Conservation (phyloP, 1,140 invertebrate genomes). For the Lordiphosa clarofinis region DNA sequence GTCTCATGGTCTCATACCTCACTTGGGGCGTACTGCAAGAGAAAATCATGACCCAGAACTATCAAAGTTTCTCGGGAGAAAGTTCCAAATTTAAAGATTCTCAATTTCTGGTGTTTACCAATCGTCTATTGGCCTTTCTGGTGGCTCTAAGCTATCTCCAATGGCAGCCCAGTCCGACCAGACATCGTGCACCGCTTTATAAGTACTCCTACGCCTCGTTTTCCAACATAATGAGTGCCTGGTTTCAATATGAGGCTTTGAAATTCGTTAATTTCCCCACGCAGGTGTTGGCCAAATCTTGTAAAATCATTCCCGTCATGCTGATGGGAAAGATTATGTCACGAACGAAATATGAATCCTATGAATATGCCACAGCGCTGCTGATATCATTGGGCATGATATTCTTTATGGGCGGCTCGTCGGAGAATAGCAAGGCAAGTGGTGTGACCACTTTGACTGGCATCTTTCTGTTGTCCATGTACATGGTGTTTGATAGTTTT, state of each 20-base stretch:
- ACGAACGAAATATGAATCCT: conserved; percentile 91
- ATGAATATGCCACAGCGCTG: conserved; percentile 95
- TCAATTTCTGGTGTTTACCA: conserved; percentile 97
- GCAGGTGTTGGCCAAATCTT: conserved; percentile 96
- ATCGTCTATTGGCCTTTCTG: conserved; percentile 91
- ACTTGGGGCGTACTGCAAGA: conserved; percentile 97
- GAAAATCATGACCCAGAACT: conserved; percentile 94
- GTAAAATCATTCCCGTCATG: conserved; percentile 97
- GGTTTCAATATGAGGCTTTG: conserved; percentile 99
- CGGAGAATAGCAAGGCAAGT: conserved; percentile 81
- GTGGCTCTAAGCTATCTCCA: conserved; percentile 84
- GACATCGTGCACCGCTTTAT: conserved; percentile 92
- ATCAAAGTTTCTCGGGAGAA: conserved; percentile 83
- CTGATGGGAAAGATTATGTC: conserved; percentile 97
- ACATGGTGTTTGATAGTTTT: conserved; percentile 98
- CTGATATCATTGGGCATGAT: conserved; percentile 96
- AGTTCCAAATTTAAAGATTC: conserved; percentile 92
- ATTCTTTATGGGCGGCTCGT: conserved; percentile 91
- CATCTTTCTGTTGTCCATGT: conserved; percentile 90
- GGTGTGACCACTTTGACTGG: conserved; percentile 92
- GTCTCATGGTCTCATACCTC: conserved; percentile 93
- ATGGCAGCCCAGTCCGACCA: conserved; percentile 82
- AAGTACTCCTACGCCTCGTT: conserved; percentile 98
- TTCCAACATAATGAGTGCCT: conserved; percentile 98
- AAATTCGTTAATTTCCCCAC: conserved; percentile 99